These are phyloP conservation scores for Steinernema scapterisci DNA, from an alignment of 2,888 invertebrate genomes.

Conservation along the genomic window DNA sequence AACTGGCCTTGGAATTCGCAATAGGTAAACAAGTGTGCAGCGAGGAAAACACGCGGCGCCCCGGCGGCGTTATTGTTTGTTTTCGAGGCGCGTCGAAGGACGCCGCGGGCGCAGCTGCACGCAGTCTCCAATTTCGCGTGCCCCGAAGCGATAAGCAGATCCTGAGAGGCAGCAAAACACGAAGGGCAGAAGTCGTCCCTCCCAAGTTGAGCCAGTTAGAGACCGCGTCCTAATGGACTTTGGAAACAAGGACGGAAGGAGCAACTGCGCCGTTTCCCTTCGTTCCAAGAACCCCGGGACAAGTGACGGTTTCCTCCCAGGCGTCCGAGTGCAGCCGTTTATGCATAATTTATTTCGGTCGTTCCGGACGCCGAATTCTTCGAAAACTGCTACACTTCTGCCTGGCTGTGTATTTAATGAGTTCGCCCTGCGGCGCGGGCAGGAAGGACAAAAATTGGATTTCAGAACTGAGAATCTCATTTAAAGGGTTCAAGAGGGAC, in stretches of 20 bases:
- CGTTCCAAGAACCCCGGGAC: not conserved
- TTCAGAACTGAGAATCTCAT: too few relatives aligned
- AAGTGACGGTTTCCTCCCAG: slow-evolving; percentile 2
- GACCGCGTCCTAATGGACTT: not conserved
- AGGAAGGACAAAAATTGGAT: too few relatives aligned
- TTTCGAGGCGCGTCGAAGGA: not conserved
- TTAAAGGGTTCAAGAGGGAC: not conserved
- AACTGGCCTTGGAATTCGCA: not conserved
- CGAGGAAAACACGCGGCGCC: too few relatives aligned
- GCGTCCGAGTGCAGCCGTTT: not conserved
- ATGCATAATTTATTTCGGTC: slow-evolving; percentile 17
- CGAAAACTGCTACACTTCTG: not conserved
- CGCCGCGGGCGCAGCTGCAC: not conserved
- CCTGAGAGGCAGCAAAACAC: not conserved
- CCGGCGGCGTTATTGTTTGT: not conserved
- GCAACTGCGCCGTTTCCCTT: not conserved
- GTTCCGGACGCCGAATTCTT: too few relatives aligned
- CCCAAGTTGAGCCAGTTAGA: not conserved
- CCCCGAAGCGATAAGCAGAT: too few relatives aligned
- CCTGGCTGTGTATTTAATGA: not conserved
- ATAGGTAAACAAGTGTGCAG: not conserved
- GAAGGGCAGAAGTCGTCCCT: not conserved
- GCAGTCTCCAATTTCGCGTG: not conserved
- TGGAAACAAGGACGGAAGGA: not conserved
- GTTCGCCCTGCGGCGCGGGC: not conserved